phyloP scores from a whole-genome alignment of 2,888 invertebrate genomes.

The Argyresthia albistria region DNA sequence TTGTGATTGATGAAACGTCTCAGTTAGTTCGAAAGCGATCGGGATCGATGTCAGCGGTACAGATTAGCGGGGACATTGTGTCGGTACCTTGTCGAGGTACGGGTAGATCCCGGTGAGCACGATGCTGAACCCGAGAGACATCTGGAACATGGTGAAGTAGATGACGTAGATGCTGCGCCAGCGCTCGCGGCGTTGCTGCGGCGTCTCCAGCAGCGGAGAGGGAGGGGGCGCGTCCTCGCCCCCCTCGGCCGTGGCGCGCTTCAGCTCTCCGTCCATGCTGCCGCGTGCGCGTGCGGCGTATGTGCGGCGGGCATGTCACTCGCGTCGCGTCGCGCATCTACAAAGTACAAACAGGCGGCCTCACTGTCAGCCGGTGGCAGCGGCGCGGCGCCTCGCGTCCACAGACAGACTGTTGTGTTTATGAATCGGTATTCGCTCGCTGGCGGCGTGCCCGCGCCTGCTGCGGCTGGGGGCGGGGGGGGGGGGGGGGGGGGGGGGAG shows the following conservation, averaged over 20 bases:
- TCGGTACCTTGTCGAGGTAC: conserved; percentile 84
- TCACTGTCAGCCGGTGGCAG: too few relatives aligned
- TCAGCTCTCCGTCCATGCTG: conserved; percentile 31
- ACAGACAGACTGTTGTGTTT: background rate
- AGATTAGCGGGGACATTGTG: too few relatives aligned
- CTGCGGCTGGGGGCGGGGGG: too few relatives aligned
- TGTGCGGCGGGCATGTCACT: background rate
- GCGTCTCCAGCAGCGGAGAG: conserved; percentile 77
- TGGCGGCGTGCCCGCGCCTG: too few relatives aligned
- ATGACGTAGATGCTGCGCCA: conserved; percentile 86
- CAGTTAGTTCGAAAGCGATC: too few relatives aligned
- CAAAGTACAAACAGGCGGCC: too few relatives aligned
- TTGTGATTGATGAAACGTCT: too few relatives aligned
- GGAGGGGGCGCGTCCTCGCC: background rate
- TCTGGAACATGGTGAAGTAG: conserved; percentile 92
- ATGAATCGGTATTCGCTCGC: too few relatives aligned
- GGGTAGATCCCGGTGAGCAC: conserved; percentile 92
- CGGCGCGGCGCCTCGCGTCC: background rate
- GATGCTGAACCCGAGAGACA: conserved; percentile 91
- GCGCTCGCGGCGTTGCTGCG: conserved; percentile 76
- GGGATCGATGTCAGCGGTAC: too few relatives aligned
- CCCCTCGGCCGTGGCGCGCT: conserved; percentile 18
- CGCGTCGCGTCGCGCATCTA: background rate
- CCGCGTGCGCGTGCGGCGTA: conserved; percentile 7
- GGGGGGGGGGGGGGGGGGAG: too few relatives aligned